phyloP scores from a whole-genome alignment of 2,113 vertebrate genomes.

The Fukomys damarensis region DNA sequence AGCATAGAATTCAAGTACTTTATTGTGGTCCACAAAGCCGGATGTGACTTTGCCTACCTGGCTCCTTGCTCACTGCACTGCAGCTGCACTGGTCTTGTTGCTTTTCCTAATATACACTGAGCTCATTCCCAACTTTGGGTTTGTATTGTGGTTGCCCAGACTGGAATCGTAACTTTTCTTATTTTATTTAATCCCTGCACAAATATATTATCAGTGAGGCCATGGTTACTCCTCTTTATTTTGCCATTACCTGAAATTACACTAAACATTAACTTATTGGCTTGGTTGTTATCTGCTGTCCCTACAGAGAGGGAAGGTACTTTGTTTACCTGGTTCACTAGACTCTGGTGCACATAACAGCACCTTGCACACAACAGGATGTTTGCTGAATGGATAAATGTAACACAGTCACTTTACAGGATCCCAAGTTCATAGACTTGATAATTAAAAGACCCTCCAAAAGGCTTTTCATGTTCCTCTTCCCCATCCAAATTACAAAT shows the following conservation, averaged over 20 bases:
- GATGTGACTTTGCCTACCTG: neutral
- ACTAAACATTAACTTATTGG: neutral
- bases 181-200: neutral
- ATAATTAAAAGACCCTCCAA: neutral
- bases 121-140: neutral
- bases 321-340: neutral
- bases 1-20: neutral
- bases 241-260: neutral
- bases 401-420: neutral
- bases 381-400: conserved; percentile 1
- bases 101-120: neutral
- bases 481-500: neutral
- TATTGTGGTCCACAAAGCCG: neutral
- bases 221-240: neutral
- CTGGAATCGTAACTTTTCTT: neutral
- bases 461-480: conserved; percentile 20
- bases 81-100: neutral
- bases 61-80: neutral
- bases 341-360: neutral
- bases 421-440: neutral
- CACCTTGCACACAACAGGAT: neutral
- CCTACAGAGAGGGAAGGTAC: neutral
- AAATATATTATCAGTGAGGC: neutral
- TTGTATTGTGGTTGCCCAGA: neutral
- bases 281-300: neutral